These are phyloP conservation scores for Campylorhamphus procurvoides DNA, from an alignment of 2,113 vertebrate genomes.

Conservation along the genomic window DNA sequence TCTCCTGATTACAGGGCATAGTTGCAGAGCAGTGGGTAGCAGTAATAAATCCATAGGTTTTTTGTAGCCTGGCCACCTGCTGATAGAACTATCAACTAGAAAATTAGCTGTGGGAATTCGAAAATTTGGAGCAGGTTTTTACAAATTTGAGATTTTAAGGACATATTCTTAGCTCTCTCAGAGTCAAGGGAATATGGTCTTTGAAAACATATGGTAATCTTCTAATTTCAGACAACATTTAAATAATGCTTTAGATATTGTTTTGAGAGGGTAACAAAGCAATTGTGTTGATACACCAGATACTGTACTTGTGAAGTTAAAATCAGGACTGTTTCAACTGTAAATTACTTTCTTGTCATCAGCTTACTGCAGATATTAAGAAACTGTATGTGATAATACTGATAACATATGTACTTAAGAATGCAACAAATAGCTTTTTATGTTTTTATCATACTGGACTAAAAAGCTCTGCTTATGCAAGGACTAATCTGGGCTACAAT, in stretches of 20 bases:
- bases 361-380: not conserved
- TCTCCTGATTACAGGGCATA: not conserved
- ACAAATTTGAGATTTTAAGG: not conserved
- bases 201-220: not conserved
- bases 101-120: constrained; percentile 9
- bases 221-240: not conserved
- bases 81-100: constrained; percentile 2
- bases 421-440: not conserved
- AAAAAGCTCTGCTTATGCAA: not conserved
- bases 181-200: not conserved
- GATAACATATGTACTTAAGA: not conserved
- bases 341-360: not conserved
- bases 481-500: not conserved
- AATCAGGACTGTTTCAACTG: not conserved
- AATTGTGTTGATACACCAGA: not conserved
- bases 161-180: not conserved
- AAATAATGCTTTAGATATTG: not conserved
- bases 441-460: not conserved
- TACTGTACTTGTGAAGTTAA: not conserved
- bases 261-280: not conserved
- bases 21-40: not conserved
- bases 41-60: constrained; percentile 23
- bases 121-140: not conserved
- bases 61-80: not conserved
- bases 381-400: not conserved